Base-by-base conservation (phyloP, 2,888 invertebrate species). In the Colostygia pectinataria region DNA sequence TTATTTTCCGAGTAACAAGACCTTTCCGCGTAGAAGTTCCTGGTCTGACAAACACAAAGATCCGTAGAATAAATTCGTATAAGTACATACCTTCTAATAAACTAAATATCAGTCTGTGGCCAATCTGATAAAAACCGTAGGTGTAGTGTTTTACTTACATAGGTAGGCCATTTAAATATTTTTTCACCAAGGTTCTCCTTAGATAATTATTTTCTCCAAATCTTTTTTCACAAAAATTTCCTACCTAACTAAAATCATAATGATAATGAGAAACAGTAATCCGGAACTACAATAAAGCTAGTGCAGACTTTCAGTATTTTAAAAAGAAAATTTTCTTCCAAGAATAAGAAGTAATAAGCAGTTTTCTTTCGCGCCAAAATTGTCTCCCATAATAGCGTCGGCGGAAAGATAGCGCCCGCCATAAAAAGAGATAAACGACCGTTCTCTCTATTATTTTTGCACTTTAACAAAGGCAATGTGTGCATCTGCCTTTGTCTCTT, bases 371-470 rank as follows among this genome's bases (percentile, higher is more conserved):
- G 86, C 88, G 88, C 88, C 87, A 87, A 89, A 90, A 90, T 89
- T 88, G 90, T 89, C 87, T 80, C 74, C 86, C 86, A 89, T 89
- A 86, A 90, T 88, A 87, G 86, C 89, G 81, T 75, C 80, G 83
- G 75, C 76, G 79, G 77, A 73, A 74, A 88, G 89, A 90, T 90
- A 90, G 87, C 86, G 83, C 74, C 74, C 80, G 86, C 83, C 87
- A 86, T 90, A 90, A 90, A 90, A 86, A 87, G 89, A 89, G 86
- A 90, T 90, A 89, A 90, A 90, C 90, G 89, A 89, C 87, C 87
- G 75, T 76, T 81, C 80, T 84, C 87, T 90, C 90, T 90, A 90
- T 90, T 89, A 90, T 90, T 90, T 90, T 89, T 89, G 84, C 82
- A 82, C 84, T 84, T 85, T 83, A 85, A 90, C 88, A 90, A 90